phyloP scores from a whole-genome alignment of 2,113 vertebrate species.

The Amphiprion ocellaris region DNA sequence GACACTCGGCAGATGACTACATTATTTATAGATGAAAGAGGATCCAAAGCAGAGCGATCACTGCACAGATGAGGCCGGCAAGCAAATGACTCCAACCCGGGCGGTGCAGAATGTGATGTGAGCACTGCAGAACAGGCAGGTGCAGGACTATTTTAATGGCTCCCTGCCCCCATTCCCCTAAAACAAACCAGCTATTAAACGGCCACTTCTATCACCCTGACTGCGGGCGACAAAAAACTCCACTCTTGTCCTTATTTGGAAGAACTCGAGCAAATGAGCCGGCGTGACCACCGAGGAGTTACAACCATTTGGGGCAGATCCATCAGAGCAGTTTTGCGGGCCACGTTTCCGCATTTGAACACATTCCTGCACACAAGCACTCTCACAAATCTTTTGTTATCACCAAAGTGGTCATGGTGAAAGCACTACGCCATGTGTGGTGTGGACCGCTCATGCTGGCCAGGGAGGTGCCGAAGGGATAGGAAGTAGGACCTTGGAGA shows the following conservation, averaged over 20 bases:
- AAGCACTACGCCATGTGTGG: conserved; percentile 50
- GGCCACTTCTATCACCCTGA: conserved; percentile 40
- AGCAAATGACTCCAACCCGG: conserved; percentile 54
- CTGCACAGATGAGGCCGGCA: conserved; percentile 72
- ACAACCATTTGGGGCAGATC: conserved; percentile 43
- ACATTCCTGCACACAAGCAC: conserved; percentile 60
- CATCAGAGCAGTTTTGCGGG: conserved; percentile 46
- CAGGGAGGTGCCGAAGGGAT: conserved; percentile 29
- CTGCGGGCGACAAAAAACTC: background rate
- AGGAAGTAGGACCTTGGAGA: conserved; percentile 60
- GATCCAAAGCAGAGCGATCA: conserved; percentile 73
- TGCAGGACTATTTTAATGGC: conserved; percentile 52
- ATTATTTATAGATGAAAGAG: conserved; percentile 83
- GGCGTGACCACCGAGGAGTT: conserved; percentile 43
- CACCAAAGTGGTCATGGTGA: conserved; percentile 53
- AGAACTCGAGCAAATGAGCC: conserved; percentile 56
- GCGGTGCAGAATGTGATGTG: conserved; percentile 41
- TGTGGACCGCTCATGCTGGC: conserved; percentile 18
- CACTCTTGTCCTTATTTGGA: conserved; percentile 48
- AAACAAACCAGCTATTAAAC: conserved; percentile 64
- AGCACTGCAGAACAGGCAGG: conserved; percentile 51
- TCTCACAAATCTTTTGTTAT: conserved; percentile 72
- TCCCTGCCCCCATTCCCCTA: conserved; percentile 27
- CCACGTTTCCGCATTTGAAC: conserved; percentile 47
- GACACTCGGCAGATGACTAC: conserved; percentile 65